Evolutionary conservation across 2,113 vertebrate genomes (phyloP), one percentile per base, ranked within the genome.

Genomic region (Eleginops maclovinus): DNA sequence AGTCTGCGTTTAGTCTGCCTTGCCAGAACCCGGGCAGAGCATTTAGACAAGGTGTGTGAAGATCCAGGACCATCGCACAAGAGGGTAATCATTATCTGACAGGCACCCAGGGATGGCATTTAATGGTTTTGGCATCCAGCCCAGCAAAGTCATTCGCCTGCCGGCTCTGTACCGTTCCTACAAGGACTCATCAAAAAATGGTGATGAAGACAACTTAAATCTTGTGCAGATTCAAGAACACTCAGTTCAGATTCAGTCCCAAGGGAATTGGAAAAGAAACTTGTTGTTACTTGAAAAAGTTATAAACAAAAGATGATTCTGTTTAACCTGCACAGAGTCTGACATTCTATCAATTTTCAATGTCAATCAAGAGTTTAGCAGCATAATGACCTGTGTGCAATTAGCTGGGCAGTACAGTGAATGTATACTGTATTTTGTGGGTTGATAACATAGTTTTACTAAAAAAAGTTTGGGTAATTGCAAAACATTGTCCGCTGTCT

Each of bases 41-140:
- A 53, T 90, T 93, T 88, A 90, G 85, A 83, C 89, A 85, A 91
- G 85, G 87, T 90, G 82, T 81, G 75, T 86, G 81, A 81, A 83
- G 83, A 89, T 82, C 60, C 77, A 88, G 78, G 84, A 82, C 77
- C 65, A 69, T 64, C 19, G 58, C 83, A 88, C 69, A 61, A 76
- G 82, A 77, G 74, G 53, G 72, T 87, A 87, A 89, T 91, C 82
- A 87, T 84, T 80, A 85, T 80, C 82, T 86, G 87, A 87, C 91
- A 89, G 85, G 72, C 64, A 85, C 80, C 75, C 71, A 50, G 74
- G 84, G 86, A 85, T 51, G 75, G 71, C 28, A 4, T 87, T 88
- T 86, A 92, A 90, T 89, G 51, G 73, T 80, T 85, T 79, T 91
- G 88, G 91, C 88, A 89, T 55, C 44, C 8, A 41, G 86, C 87